Evolutionary conservation across 2,797 vertebrate species (phyloP).

Genomic region (Tangara arthus): DNA sequence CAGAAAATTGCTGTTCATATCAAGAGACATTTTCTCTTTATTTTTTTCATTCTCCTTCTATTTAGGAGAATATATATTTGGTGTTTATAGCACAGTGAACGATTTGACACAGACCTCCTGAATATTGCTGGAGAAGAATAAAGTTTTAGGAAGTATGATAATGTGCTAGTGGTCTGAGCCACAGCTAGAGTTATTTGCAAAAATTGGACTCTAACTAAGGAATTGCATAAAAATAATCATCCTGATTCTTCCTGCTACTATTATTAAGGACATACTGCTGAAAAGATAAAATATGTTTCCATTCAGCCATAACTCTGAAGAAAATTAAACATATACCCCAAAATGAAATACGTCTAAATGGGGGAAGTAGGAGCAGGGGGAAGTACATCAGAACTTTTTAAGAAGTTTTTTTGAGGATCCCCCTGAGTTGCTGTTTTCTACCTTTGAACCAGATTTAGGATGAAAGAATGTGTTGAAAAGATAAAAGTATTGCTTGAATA

Average conservation of each 20-base stretch:
- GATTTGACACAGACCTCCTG: neutral
- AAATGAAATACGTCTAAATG: accelerated
- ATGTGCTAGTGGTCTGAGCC: neutral
- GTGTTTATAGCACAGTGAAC: neutral
- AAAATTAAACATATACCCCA: neutral
- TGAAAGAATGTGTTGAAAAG: neutral
- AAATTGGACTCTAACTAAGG: neutral
- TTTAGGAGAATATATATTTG: neutral
- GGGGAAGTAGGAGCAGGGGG: accelerated
- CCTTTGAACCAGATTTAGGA: neutral
- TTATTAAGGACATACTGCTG: neutral
- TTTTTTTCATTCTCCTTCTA: neutral
- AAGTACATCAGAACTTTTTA: neutral
- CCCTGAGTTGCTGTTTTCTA: neutral
- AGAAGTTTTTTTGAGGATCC: neutral
- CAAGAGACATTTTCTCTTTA: neutral
- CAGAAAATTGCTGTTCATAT: neutral
- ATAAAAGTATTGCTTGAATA: neutral
- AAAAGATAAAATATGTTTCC: neutral
- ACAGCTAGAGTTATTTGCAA: neutral
- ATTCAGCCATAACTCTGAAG: neutral
- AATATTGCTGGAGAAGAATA: neutral
- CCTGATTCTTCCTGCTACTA: neutral
- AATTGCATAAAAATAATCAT: neutral
- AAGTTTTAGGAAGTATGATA: neutral